Evolutionary conservation across 2,113 vertebrate genomes (phyloP), one percentile per base, ranked within the genome.

Genomic region (Istiophorus platypterus): DNA sequence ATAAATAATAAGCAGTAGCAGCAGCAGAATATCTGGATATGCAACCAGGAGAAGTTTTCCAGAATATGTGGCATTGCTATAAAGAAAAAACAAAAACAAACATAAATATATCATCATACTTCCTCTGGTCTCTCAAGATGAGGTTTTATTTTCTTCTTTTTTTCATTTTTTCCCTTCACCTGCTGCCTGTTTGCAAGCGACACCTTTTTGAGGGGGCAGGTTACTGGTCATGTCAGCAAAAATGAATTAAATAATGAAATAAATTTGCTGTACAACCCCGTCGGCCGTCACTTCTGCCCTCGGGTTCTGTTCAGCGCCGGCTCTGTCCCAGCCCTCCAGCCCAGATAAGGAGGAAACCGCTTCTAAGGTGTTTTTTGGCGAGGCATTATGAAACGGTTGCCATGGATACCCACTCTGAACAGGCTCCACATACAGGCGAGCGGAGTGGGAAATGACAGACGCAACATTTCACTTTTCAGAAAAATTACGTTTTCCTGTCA

Each of bases 381-480:
- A 91, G 80, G 89, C 88, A 91, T 94, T 93, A 93, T 92, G 82
- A 94, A 93, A 91, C 68, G 64, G 93, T 94, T 94, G 92, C 89
- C 90, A 93, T 92, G 92, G 93, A 87, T 89, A 94, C 92, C 70
- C 87, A 84, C 85, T 87, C 89, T 90, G 91, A 90, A 88, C 82
- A 85, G 85, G 85, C 91, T 88, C 81, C 82, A 90, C 90, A 86
- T 81, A 84, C 80, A 89, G 80, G 87, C 85, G n/a, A 70, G 86
- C 87, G 85, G 90, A 79, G 85, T 75, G 58, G 79, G 81, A 86
- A 91, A 90, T 88, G 91, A 90, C 88, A 85, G 69, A 91, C 85
- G 91, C 73, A 86, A 91, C 91, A 87, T 89, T 93, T 91, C 81
- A 80, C 71, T 65, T 91, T 90, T 81, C 59, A 59, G 63, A 80